Evolutionary conservation across 1,140 invertebrate genomes (phyloP).

Genomic region (Homarus americanus): DNA sequence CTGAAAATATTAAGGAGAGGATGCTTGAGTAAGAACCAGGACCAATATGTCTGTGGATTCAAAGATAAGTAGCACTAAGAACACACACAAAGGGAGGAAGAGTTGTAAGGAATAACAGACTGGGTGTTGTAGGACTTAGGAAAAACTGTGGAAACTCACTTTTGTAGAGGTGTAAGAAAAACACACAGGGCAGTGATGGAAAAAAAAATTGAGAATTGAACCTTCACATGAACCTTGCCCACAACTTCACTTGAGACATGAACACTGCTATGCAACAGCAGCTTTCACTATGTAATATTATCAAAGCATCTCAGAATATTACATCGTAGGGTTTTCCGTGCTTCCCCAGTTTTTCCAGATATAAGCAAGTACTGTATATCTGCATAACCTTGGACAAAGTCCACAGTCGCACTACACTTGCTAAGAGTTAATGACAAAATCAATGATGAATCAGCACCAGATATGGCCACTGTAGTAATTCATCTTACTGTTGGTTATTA

Average conservation of each 20-base stretch:
- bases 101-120: neutral
- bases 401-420: neutral
- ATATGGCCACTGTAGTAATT: neutral
- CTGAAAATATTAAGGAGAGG: neutral
- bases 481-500: neutral
- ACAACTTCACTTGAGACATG: neutral
- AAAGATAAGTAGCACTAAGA: neutral
- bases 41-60: too few species aligned
- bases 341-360: neutral
- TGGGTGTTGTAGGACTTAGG: neutral
- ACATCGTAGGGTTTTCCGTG: too few species aligned
- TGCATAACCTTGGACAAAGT: neutral
- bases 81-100: neutral
- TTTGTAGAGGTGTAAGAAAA: neutral
- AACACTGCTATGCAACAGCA: neutral
- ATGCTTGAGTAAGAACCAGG: neutral
- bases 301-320: too few species aligned
- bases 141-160: neutral
- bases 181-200: neutral
- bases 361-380: neutral
- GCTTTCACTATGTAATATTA: too few species aligned
- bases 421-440: neutral
- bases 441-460: neutral
- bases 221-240: neutral
- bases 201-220: neutral